phyloP scores from a whole-genome alignment of 1,140 invertebrate genomes.

The Pentalonia nigronervosa region DNA sequence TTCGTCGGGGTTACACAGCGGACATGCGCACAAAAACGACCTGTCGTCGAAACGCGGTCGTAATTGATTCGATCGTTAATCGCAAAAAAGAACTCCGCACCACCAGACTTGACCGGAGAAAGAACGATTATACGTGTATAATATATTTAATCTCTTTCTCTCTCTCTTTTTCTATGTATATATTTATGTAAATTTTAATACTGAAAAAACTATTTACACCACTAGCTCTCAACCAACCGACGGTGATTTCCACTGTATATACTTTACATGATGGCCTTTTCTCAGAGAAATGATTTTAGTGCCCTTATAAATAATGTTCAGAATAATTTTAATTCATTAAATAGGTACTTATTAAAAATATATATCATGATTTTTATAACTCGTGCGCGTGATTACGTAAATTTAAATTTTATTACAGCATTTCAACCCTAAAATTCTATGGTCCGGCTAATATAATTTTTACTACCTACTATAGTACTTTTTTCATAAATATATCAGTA shows the following conservation, averaged over 20 bases:
- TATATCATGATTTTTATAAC: neutral
- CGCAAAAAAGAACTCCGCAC: neutral
- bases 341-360: neutral
- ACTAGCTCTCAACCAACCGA: neutral
- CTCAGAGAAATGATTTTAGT: neutral
- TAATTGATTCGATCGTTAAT: constrained; percentile 8
- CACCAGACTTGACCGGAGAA: neutral
- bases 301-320: neutral
- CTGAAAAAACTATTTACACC: neutral
- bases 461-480: too few relatives aligned
- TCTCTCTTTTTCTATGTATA: too few relatives aligned
- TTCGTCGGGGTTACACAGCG: neutral
- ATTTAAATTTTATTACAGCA: neutral
- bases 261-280: neutral
- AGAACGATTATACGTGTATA: neutral
- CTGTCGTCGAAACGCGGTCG: neutral
- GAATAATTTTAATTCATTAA: neutral
- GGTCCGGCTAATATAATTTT: neutral
- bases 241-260: neutral
- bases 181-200: neutral
- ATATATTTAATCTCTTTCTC: neutral
- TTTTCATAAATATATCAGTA: neutral
- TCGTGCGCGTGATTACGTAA: neutral
- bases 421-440: neutral
- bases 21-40: neutral